These are phyloP conservation scores for Trissonchulus latispiculum DNA, from an alignment of 2,888 invertebrate species.

Conservation along the genomic window DNA sequence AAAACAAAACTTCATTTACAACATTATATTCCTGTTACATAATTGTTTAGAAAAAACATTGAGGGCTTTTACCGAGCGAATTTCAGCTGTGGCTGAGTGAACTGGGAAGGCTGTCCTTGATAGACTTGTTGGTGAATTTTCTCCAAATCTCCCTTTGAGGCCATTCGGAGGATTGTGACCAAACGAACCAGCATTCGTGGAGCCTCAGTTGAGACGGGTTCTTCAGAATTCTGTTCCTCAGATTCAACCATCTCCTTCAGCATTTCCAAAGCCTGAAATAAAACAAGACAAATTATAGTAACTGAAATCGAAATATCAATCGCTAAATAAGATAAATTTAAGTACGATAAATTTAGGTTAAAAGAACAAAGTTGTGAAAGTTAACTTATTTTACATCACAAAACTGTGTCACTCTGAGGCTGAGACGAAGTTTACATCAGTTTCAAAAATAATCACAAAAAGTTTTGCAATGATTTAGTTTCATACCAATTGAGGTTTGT, in stretches of 20 bases:
- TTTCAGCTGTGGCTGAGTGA: background rate
- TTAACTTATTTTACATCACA: too few species aligned
- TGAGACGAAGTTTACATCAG: too few species aligned
- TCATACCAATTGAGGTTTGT: constrained; percentile 6
- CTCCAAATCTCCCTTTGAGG: background rate
- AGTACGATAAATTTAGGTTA: too few species aligned
- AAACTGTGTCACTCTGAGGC: too few species aligned
- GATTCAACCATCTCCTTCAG: constrained; percentile 28
- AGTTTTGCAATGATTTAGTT: too few species aligned
- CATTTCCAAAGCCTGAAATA: constrained; percentile 24
- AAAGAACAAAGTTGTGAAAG: too few species aligned
- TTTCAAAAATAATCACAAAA: background rate
- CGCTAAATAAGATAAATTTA: too few species aligned
- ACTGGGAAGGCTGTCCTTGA: background rate
- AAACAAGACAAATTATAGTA: too few species aligned
- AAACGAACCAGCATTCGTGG: background rate
- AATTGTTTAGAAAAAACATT: too few species aligned
- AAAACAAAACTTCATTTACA: too few species aligned
- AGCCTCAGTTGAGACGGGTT: constrained; percentile 3
- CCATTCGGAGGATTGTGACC: background rate
- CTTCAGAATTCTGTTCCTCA: constrained; percentile 26
- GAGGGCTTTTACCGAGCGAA: constrained; percentile 7
- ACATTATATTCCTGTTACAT: too few species aligned
- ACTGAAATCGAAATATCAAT: too few species aligned
- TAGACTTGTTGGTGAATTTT: constrained; percentile 27